A percentile compares a stretch with the other conserved stretches of the same genome.
Evolutionary conservation across 2,888 invertebrate species (phyloP).

Genomic region (Petrophora chlorosata): DNA sequence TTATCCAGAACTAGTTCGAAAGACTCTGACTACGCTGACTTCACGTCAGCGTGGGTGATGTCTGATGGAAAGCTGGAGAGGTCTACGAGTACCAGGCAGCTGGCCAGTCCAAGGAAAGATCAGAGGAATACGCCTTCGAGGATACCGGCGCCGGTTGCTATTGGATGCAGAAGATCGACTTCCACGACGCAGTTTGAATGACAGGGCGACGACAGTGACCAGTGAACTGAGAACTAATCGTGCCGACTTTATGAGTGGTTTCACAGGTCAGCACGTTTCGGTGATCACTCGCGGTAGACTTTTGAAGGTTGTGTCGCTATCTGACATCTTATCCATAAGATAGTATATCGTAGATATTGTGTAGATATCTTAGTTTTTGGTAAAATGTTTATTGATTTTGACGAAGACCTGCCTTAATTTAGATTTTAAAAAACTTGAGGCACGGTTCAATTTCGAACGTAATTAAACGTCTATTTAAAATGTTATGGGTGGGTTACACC

Average conservation of each 20-base stretch:
- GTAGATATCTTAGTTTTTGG: conserved; percentile 16
- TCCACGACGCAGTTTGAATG: conserved; percentile 78
- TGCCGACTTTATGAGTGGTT: conserved; percentile 31
- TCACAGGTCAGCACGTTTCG: conserved; percentile 8
- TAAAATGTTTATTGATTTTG: conserved; percentile 1
- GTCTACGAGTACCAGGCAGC: conserved; percentile 81
- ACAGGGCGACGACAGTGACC: conserved; percentile 49
- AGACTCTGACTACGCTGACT: conserved; percentile 86
- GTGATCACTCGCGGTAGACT: background rate
- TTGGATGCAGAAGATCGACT: conserved; percentile 74
- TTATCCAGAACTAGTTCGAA: conserved; percentile 79
- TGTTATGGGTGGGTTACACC: conserved; percentile 2
- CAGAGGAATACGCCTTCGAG: conserved; percentile 70
- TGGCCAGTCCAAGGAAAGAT: conserved; percentile 77
- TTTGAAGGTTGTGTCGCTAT: conserved; percentile 6
- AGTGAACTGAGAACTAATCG: conserved; percentile 38
- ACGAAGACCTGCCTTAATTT: background rate
- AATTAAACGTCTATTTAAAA: background rate
- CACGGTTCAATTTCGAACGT: background rate
- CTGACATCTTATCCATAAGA: conserved; percentile 18
- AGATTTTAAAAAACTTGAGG: background rate
- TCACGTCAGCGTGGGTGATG: conserved; percentile 89
- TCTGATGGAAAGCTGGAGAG: conserved; percentile 87
- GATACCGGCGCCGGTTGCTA: conserved; percentile 75
- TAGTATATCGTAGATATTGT: conserved; percentile 19